Percentiles rank a stretch among this genome's conserved stretches.
Evolutionary conservation across 2,113 vertebrate species (phyloP).

Genomic region (Epinephelus cyanopodus): DNA sequence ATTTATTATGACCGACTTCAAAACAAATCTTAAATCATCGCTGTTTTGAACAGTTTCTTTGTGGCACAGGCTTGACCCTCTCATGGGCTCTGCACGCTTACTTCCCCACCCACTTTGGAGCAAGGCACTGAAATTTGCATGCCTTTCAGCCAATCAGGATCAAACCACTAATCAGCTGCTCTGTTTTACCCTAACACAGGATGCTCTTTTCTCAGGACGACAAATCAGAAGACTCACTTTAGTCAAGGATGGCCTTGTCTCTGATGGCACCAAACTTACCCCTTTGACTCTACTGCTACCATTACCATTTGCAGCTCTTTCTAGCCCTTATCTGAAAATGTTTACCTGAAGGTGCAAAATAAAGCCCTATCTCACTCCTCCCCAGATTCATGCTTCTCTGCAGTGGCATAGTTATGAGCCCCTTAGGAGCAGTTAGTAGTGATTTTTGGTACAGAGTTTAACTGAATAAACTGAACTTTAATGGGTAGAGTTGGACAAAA

Average conservation of each 20-base stretch:
- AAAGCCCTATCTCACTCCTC: background rate
- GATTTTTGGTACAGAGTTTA: background rate
- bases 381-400: background rate
- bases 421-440: background rate
- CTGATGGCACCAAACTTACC: background rate
- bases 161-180: background rate
- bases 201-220: background rate
- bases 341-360: background rate
- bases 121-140: background rate
- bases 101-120: background rate
- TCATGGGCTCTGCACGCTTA: background rate
- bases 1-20: constrained; percentile 33
- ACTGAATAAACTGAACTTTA: background rate
- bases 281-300: background rate
- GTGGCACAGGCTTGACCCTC: background rate
- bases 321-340: background rate
- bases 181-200: background rate
- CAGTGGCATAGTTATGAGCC: background rate
- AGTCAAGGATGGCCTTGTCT: background rate
- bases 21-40: constrained; percentile 9
- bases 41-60: constrained; percentile 9
- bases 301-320: too few species aligned
- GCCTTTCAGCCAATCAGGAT: background rate
- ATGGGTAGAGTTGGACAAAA: background rate
- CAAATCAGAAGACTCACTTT: background rate